Evolutionary conservation across 2,888 invertebrate genomes (phyloP).

Genomic region (Aporophyla lueneburgensis): DNA sequence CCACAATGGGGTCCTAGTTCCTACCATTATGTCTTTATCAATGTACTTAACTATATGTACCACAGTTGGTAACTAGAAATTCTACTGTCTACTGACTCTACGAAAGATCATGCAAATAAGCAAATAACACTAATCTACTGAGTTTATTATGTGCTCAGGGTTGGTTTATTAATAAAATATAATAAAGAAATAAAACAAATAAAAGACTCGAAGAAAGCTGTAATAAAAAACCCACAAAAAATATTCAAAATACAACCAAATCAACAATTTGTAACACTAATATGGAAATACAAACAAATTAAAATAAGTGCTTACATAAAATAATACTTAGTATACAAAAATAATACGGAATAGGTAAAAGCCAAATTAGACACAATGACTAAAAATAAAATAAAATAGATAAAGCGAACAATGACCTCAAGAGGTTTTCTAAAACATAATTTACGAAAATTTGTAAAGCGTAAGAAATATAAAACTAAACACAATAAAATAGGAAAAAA

Average conservation of each 20-base stretch:
- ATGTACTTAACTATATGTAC: conserved; percentile 50
- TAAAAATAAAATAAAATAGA: conserved; percentile 53
- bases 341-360: conserved; percentile 59
- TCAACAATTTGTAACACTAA: conserved; percentile 61
- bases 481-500: conserved; percentile 57
- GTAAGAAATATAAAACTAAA: conserved; percentile 58
- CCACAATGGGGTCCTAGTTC: conserved; percentile 80
- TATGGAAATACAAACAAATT: conserved; percentile 58
- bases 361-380: conserved; percentile 60
- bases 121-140: conserved; percentile 9
- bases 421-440: conserved; percentile 55
- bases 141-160: conserved; percentile 1
- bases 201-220: conserved; percentile 70
- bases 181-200: conserved; percentile 77
- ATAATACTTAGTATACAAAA: conserved; percentile 62
- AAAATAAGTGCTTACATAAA: conserved; percentile 64
- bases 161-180: conserved; percentile 27
- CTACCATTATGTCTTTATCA: conserved; percentile 75
- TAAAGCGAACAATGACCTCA: conserved; percentile 64
- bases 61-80: conserved; percentile 40
- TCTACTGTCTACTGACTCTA: conserved; percentile 28
- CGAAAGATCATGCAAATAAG: conserved; percentile 27
- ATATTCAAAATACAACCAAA: conserved; percentile 69
- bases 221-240: conserved; percentile 72
- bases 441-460: conserved; percentile 59